phyloP scores from a whole-genome alignment of 2,113 vertebrate species.

The Rhabdomys dilectus region DNA sequence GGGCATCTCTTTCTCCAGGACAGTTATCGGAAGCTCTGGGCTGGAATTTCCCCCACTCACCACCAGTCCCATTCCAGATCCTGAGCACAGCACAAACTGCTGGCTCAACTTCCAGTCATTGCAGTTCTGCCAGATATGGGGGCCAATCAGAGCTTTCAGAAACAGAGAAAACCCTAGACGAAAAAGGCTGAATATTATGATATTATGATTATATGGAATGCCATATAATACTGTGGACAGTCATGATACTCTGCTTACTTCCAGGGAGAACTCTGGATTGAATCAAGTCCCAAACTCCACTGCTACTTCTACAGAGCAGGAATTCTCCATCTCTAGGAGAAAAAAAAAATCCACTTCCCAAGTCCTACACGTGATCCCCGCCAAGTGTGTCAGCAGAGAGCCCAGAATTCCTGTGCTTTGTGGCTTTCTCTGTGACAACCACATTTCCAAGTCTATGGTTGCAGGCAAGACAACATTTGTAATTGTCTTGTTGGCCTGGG shows the following conservation, averaged over 20 bases:
- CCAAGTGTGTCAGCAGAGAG: constrained; percentile 67
- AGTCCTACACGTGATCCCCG: neutral
- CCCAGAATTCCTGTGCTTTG: neutral
- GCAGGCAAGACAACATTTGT: constrained; percentile 71
- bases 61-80: neutral
- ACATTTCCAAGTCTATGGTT: constrained; percentile 52
- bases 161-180: neutral
- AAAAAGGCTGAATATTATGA: neutral
- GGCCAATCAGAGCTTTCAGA: neutral
- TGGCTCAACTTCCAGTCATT: neutral
- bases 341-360: neutral
- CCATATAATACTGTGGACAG: neutral
- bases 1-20: neutral
- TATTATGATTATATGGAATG: neutral
- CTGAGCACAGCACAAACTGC: neutral
- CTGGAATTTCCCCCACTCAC: neutral
- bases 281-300: neutral
- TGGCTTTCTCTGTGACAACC: constrained; percentile 53
- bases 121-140: neutral
- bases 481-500: constrained; percentile 75
- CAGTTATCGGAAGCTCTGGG: fast-evolving
- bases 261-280: neutral
- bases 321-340: neutral
- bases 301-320: neutral
- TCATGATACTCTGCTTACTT: neutral